Base-by-base conservation (phyloP, 2,113 vertebrate species). In the Mohoua ochrocephala region DNA sequence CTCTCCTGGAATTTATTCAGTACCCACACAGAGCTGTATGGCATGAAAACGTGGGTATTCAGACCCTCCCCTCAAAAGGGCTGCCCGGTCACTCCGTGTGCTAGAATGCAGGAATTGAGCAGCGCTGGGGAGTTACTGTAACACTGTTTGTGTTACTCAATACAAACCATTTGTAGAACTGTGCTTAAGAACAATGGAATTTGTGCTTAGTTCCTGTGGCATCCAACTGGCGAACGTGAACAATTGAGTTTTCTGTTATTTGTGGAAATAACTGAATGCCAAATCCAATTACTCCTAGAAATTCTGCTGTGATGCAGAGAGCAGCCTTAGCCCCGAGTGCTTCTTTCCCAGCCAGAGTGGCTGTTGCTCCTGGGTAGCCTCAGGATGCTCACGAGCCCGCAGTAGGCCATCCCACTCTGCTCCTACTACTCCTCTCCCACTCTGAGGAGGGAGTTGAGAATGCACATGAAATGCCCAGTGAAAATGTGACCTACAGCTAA, bases 161-260 rank as follows among this genome's bases (percentile, higher is more conserved):
- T 89, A 50, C 47, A 74, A 83, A 18, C 54, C n/a, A 2, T 89
- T 85, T 80, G 71, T 50, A 54, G 71, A 69, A 49, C 70, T 61
- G 70, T 18, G 7, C 63, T 21, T 45, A 76, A 84, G 59, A 78
- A 67, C 84, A 77, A 84, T 59, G 28, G 81, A 56, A 91, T 81
- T 81, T 71, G 83, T 33, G 70, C 86, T 81, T 35, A 16, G 60
- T 44, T 95, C 73, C 86, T 47, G 15, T 22, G 3, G 24, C 39
- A 59, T 47, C 56, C 4, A 6, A 80, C 64, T 54, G 53, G 95
- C 1, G 0, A 95, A 86, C 9, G 84, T 15, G 52, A 89, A 74
- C 73, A 96, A 96, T 52, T 78, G 77, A 84, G 37, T 96, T 96
- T 95, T 84, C 68, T 37, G 15, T 54, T 89, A 89, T 91, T 92